Base-by-base conservation (phyloP, 2,113 vertebrate species). In the Eonycteris spelaea region DNA sequence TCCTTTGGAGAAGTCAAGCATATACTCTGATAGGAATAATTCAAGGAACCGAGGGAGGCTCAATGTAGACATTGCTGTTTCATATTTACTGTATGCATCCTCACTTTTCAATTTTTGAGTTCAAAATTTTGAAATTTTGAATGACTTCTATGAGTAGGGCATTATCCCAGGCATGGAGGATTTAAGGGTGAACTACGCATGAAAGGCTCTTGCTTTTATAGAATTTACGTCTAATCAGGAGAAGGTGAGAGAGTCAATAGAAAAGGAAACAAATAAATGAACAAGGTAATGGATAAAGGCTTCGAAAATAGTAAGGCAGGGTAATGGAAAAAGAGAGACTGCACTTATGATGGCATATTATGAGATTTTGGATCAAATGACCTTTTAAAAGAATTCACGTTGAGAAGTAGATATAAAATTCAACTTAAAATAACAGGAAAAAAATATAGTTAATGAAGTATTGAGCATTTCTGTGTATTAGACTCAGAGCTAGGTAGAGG, bases 361-460 rank as follows among this genome's bases (percentile, higher is more conserved):
- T 63, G 79, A 80, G 51, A 87, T 79, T 91, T 95, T 30, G 63
- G 35, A 68, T 93, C 19, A 15, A 89, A 85, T 24, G 11, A 77
- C 33, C 12, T 89, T 90, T 78, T 53, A 89, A 82, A 93, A 94
- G 6, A 55, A 84, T 86, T 83, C 12, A 18, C 30, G 2, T 77
- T 85, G 33, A 93, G 30, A 77, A 74, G n/a, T 21, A 83, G 65
- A 70, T 83, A 48, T 63, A 84, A 75, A 94, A 94, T 94, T 85
- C 51, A 85, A 75, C 43, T 57, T 80, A 57, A 21, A 38, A 4
- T 67, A 78, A 13, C 21, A 61, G 40, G 10, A n/a, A 71, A 24
- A 57, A 93, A 70, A 57, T 43, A 28, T 59, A 65, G 45, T 95
- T 90, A 94, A 79, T 79, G 65, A 88, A 61, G 38, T 80, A 59